Conservation (phyloP, 2,797 vertebrate species). For the Percopsis omiscomaycus region DNA sequence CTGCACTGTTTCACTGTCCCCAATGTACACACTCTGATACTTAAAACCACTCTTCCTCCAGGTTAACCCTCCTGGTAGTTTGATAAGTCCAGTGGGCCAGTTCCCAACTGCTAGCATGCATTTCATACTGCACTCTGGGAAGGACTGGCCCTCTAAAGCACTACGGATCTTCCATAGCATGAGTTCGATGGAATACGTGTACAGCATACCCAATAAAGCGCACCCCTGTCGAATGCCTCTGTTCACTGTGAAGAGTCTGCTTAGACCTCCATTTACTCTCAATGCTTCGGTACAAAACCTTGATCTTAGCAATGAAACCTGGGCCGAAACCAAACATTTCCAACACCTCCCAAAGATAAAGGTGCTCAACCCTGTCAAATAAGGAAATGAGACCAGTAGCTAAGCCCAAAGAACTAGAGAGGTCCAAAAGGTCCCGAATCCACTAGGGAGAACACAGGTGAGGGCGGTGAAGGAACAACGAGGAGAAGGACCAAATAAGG, state of each 20-base stretch:
- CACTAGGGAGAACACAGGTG: too few species aligned
- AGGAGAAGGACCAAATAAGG: too few species aligned
- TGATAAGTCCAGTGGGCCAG: too few species aligned
- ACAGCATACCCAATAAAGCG: neutral
- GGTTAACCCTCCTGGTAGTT: neutral
- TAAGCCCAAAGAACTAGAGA: neutral
- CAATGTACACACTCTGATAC: neutral
- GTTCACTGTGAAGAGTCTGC: neutral
- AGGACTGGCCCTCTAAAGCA: too few species aligned
- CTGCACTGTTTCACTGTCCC: neutral
- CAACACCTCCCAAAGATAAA: neutral
- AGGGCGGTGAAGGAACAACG: too few species aligned
- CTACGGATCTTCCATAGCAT: too few species aligned
- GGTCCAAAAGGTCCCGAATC: slow-evolving; percentile 4
- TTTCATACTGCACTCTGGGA: too few species aligned
- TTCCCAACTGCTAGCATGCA: too few species aligned
- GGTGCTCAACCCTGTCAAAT: neutral
- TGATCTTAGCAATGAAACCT: neutral
- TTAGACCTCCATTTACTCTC: neutral
- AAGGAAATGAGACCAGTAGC: slow-evolving; percentile 1
- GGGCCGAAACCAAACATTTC: neutral
- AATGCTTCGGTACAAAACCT: neutral
- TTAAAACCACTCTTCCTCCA: neutral
- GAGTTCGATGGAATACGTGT: too few species aligned
- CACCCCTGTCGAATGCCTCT: neutral